Evolutionary conservation across 2,797 vertebrate species (phyloP), one percentile per base, ranked within the genome.

Genomic region (Myotis vivesi): DNA sequence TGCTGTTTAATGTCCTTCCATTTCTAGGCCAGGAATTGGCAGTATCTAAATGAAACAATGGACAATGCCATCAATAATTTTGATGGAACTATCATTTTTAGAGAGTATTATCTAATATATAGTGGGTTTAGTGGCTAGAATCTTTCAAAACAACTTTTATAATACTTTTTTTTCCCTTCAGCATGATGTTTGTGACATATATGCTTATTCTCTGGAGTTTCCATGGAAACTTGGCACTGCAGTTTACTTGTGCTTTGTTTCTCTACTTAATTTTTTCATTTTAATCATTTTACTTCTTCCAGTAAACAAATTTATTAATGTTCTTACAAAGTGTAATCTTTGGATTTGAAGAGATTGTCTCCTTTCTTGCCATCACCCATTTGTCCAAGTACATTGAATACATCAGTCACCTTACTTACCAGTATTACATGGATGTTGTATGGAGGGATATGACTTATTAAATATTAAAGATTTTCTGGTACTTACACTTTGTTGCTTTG

Each of bases 171-270:
- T n/a, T 88, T 46, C n/a, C 23, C 16, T 59, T 92, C 46, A 73
- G 73, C 23, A 55, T 77, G 46, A 28, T 87, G 9, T 69, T 94
- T 72, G 16, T 86, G 59, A 66, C 15, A 72, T 84, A 19, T 28
- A 68, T 66, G 46, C 59, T 93, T 87, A 87, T 33, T 72, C 23
- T 91, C 23, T 9, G n/a, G 57, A 86, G 53, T 92, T 95, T 94
- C 93, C 64, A 75, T 92, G 62, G 80, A 73, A 69, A 96, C 57
- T 68, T 87, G 91, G 72, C 25, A n/a, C 30, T 80, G n/a, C 6
- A 23, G 38, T 73, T 83, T 83, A 76, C 51, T 96, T 97, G 92
- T 69, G 9, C 68, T 91, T 94, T 82, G 49, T 49, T 92, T 71
- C 20, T 53, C 69, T 19, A 77, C 36, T 94, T 92, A 75, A 1